Conservation (phyloP, 1,140 invertebrate species). For the Cotesia vestalis region DNA sequence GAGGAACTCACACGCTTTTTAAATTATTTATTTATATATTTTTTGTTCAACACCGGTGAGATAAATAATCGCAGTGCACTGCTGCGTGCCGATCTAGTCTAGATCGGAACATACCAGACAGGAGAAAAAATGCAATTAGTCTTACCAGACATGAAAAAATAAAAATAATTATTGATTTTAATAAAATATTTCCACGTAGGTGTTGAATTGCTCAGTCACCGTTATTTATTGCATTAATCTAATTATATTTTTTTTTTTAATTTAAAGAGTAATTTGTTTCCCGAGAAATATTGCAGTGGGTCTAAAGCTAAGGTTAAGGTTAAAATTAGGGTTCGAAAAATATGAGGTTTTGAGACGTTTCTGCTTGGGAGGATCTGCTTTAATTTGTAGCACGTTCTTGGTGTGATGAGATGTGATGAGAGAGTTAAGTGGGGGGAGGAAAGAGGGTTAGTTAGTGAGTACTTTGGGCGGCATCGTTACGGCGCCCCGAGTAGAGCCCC, state of each 20-base stretch:
- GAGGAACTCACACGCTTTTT: slow-evolving; percentile 22
- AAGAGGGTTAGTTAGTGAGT: too few relatives aligned
- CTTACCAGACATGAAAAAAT: slow-evolving; percentile 10
- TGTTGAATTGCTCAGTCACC: too few relatives aligned
- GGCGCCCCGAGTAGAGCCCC: slow-evolving; percentile 39
- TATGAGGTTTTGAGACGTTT: slow-evolving; percentile 59
- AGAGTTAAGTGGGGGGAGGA: slow-evolving; percentile 46
- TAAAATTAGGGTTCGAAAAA: neutral
- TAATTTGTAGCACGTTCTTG: slow-evolving; percentile 65
- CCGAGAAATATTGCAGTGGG: neutral
- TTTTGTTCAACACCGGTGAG: neutral
- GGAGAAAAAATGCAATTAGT: slow-evolving; percentile 15
- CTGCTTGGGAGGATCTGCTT: slow-evolving; percentile 51
- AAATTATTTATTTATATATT: slow-evolving; percentile 3
- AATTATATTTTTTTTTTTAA: slow-evolving; percentile 8
- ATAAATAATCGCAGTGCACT: neutral
- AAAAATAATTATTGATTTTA: neutral
- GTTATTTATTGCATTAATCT: neutral
- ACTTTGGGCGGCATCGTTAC: slow-evolving; percentile 45
- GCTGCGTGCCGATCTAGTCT: slow-evolving; percentile 18
- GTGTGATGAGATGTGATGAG: slow-evolving; percentile 22
- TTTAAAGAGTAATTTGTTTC: too few relatives aligned
- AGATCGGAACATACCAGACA: slow-evolving; percentile 23
- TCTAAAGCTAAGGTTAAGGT: neutral
- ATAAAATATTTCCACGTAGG: neutral